Base-by-base conservation (phyloP, 2,113 vertebrate species). In the Eubucco bourcierii region DNA sequence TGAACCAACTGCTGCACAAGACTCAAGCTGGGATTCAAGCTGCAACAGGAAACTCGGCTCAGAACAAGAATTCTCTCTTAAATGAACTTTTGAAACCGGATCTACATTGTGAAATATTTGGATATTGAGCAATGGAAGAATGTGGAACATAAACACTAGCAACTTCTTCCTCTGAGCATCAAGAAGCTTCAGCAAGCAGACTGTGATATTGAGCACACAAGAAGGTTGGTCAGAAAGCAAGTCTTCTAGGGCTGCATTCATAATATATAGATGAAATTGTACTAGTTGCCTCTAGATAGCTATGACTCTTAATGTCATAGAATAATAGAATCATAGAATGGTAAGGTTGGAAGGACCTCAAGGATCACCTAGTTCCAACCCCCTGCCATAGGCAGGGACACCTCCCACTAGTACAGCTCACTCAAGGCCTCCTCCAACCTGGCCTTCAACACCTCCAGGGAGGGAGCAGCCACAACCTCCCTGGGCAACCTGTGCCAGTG, bases 21-120 rank as follows among this genome's bases (percentile, higher is more conserved):
- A 90, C 61, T 77, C 1, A 1, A 73, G 46, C 71, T 80, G 93
- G 66, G 85, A 94, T 84, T 93, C 91, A 95, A 82, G 82, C 90
- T 96, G 87, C 61, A 95, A 90, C 91, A 95, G 95, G 93, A 95
- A 94, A 90, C 77, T 83, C 56, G 37, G 73, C 80, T 78, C 90
- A 91, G 85, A 96, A 90, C 76, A 91, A 73, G 76, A 96, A 90
- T 94, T 93, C 67, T 64, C 84, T 96, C 76, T 65, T 60, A 90
- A 94, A 90, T 81, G 76, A 95, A 91, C 82, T 95, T 90, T 68
- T 83, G 96, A 91, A 95, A 95, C 91, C 93, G 85, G 85, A 93
- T 91, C 93, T 90, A 33, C 68, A 33, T 91, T 91, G 93, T 90
- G 90, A 94, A 96, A 95, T 95, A 90, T 88, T 95, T 96, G 73